A percentile compares a stretch with the other conserved stretches of the same genome.
phyloP scores from a whole-genome alignment of 2,888 invertebrate genomes.

The Gonocerus acuteangulatus region DNA sequence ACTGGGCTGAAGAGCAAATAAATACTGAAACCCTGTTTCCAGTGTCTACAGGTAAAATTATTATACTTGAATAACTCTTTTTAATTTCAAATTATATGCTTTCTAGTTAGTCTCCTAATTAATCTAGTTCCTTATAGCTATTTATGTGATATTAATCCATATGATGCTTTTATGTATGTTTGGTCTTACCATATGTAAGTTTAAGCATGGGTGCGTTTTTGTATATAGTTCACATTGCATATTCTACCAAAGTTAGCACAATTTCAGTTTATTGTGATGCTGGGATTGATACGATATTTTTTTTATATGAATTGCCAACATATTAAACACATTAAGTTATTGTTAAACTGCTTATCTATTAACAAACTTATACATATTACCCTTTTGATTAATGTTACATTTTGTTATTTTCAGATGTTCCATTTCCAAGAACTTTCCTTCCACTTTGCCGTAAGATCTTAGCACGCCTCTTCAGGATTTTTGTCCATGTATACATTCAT shows the following conservation, averaged over 20 bases:
- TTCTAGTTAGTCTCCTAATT: neutral
- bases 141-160: neutral
- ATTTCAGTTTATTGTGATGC: no score
- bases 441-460: constrained; percentile 76
- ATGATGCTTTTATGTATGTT: neutral
- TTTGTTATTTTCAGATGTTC: constrained; percentile 66
- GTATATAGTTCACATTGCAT: no score
- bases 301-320: neutral
- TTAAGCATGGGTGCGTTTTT: no score
- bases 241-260: no score
- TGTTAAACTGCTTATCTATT: neutral
- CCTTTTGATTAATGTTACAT: no score
- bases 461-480: constrained; percentile 78
- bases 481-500: constrained; percentile 90
- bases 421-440: constrained; percentile 77
- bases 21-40: constrained; percentile 83
- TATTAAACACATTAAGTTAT: neutral
- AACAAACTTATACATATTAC: neutral
- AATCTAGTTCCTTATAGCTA: neutral
- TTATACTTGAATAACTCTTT: neutral
- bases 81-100: constrained; percentile 48
- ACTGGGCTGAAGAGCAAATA: constrained; percentile 85
- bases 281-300: no score
- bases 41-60: constrained; percentile 57
- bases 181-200: neutral